Conservation (phyloP, 2,888 invertebrate species). For the Caenorhabditis zanzibari region DNA sequence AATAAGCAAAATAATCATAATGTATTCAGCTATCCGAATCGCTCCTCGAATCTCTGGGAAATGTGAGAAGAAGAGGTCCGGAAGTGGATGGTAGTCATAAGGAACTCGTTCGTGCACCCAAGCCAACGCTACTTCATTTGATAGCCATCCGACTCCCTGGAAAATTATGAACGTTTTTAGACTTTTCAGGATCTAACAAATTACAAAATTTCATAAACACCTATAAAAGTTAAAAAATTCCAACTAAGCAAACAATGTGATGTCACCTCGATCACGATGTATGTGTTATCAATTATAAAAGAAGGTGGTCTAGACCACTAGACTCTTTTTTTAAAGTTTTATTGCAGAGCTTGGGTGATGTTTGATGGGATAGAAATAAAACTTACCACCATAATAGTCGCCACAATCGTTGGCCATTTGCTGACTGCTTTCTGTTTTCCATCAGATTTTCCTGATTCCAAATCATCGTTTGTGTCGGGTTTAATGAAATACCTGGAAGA, state of each 20-base stretch:
- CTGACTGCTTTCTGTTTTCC: constrained; percentile 51
- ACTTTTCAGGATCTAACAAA: no score
- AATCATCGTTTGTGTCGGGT: constrained; percentile 42
- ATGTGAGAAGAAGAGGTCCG: constrained; percentile 80
- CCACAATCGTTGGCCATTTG: constrained; percentile 72
- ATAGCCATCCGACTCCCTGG: constrained; percentile 77
- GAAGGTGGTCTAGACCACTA: constrained; percentile 5
- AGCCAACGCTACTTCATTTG: constrained; percentile 79
- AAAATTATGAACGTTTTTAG: background rate
- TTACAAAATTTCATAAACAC: background rate
- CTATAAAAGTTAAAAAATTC: background rate
- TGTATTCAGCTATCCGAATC: constrained; percentile 79
- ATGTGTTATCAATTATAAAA: constrained; percentile 5
- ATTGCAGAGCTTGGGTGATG: background rate
- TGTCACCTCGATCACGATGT: background rate
- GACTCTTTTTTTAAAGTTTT: background rate
- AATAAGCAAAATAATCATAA: constrained; percentile 77
- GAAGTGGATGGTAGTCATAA: constrained; percentile 75
- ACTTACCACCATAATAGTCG: constrained; percentile 69
- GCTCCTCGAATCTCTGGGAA: constrained; percentile 80
- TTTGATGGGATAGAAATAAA: background rate
- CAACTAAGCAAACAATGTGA: background rate
- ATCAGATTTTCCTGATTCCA: constrained; percentile 17
- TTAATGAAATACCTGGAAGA: constrained; percentile 55
- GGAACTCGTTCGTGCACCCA: constrained; percentile 83